Evolutionary conservation across 2,888 invertebrate species (phyloP).

Genomic region (Tetramorium bicarinatum): DNA sequence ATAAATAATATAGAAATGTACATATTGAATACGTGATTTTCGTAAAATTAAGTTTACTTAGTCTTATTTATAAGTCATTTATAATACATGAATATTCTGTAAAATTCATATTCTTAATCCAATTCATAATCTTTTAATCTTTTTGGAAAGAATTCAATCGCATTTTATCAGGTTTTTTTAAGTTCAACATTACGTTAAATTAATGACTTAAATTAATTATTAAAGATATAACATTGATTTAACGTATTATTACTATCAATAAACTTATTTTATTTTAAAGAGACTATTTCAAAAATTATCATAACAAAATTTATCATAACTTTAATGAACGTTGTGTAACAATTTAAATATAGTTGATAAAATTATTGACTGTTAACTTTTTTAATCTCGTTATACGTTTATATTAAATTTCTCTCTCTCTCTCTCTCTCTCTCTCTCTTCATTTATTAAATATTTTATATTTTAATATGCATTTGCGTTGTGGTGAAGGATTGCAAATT

Average conservation of each 20-base stretch:
- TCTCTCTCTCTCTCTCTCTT: background rate
- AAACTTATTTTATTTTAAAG: background rate
- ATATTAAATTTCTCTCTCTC: background rate
- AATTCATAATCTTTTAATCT: background rate
- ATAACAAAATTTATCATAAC: background rate
- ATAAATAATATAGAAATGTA: background rate
- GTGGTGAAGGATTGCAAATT: slow-evolving; percentile 32
- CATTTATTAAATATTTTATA: slow-evolving; percentile 27
- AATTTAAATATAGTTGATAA: background rate
- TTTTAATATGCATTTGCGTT: slow-evolving; percentile 37
- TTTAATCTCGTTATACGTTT: slow-evolving; percentile 11
- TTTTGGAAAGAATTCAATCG: background rate
- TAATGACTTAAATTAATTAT: background rate
- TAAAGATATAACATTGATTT: slow-evolving; percentile 2
- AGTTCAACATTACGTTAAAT: background rate
- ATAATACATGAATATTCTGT: background rate
- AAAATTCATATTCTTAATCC: background rate
- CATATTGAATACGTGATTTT: background rate
- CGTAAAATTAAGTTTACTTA: background rate
- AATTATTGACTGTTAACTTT: slow-evolving; percentile 17
- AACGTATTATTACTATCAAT: background rate
- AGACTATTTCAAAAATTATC: background rate
- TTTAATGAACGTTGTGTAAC: background rate
- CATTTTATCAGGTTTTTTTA: background rate
- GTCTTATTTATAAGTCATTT: background rate